These are phyloP conservation scores for Typhlichthys subterraneus DNA, from an alignment of 2,797 vertebrate genomes.

Conservation along the genomic window DNA sequence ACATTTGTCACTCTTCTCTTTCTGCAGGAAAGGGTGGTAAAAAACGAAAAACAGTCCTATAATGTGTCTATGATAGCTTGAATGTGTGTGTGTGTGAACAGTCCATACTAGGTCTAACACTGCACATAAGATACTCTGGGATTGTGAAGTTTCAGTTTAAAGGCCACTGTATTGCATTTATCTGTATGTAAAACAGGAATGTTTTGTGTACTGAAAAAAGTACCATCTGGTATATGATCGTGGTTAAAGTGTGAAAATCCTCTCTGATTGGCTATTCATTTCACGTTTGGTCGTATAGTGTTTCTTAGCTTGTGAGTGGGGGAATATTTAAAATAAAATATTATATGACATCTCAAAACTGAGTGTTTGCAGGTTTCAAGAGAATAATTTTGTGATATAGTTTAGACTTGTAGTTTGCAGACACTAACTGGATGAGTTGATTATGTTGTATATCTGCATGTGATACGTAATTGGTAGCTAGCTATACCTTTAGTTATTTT, in stretches of 20 bases:
- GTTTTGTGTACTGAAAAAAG: slow-evolving; percentile 14
- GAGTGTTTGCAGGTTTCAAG: slow-evolving; percentile 79
- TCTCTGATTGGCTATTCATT: slow-evolving; percentile 69
- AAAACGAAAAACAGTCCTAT: no score
- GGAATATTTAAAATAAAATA: slow-evolving; percentile 74
- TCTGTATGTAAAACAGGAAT: slow-evolving; percentile 1
- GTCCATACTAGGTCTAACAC: no score
- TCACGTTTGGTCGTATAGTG: slow-evolving; percentile 69
- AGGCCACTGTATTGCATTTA: slow-evolving; percentile 2
- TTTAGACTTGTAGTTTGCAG: slow-evolving; percentile 85
- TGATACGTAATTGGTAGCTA: slow-evolving; percentile 85
- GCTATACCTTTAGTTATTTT: slow-evolving; percentile 76
- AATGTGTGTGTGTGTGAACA: slow-evolving; percentile 6
- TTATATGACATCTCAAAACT: slow-evolving; percentile 75
- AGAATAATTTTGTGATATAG: slow-evolving; percentile 83
- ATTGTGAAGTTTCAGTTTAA: no score
- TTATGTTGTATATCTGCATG: slow-evolving; percentile 87
- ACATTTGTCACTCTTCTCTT: slow-evolving; percentile 48
- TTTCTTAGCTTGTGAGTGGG: slow-evolving; percentile 65
- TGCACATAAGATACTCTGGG: no score
- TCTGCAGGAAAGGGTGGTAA: neutral
- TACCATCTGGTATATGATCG: slow-evolving; percentile 74
- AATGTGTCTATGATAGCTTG: neutral
- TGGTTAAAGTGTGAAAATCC: slow-evolving; percentile 58
- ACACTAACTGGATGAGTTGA: slow-evolving; percentile 83